These are phyloP conservation scores for Jaculus jaculus DNA, from an alignment of 2,113 vertebrate species.

Conservation along the genomic window DNA sequence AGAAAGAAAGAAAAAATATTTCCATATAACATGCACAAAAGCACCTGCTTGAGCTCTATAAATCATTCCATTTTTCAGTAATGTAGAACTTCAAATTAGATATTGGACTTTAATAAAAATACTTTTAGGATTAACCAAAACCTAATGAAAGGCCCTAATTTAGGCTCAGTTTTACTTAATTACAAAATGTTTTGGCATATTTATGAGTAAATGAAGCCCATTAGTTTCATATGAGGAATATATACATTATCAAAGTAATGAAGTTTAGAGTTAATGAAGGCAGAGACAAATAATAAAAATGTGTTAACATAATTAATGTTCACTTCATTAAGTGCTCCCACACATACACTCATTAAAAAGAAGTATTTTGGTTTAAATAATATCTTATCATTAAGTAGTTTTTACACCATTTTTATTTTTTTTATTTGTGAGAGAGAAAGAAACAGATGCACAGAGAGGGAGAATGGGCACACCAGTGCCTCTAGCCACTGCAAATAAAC, in stretches of 20 bases:
- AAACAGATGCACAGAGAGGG: too few relatives aligned
- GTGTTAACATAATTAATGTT: not conserved
- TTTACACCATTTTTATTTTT: too few relatives aligned
- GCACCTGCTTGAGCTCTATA: not conserved
- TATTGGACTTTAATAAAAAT: conserved; percentile 8
- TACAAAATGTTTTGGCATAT: not conserved
- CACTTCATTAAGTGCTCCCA: not conserved
- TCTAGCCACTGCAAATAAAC: too few relatives aligned
- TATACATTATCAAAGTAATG: conserved; percentile 23
- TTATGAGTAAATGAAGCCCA: not conserved
- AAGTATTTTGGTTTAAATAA: not conserved
- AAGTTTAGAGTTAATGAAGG: conserved; percentile 31
- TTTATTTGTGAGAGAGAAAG: too few relatives aligned
- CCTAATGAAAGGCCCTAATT: not conserved
- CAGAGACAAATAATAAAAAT: not conserved
- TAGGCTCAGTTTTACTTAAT: conserved; percentile 1
- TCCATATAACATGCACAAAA: not conserved
- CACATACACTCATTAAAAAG: not conserved
- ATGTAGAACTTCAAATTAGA: not conserved
- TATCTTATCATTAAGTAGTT: not conserved
- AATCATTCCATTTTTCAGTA: not conserved
- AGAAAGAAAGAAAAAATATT: not conserved
- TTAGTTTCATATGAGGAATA: not conserved
- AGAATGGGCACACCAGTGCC: too few relatives aligned
- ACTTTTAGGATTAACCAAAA: conserved; percentile 22